A percentile compares a stretch with the other conserved stretches of the same genome.
Conservation (phyloP, 2,888 invertebrate genomes). For the Trilocha varians region DNA sequence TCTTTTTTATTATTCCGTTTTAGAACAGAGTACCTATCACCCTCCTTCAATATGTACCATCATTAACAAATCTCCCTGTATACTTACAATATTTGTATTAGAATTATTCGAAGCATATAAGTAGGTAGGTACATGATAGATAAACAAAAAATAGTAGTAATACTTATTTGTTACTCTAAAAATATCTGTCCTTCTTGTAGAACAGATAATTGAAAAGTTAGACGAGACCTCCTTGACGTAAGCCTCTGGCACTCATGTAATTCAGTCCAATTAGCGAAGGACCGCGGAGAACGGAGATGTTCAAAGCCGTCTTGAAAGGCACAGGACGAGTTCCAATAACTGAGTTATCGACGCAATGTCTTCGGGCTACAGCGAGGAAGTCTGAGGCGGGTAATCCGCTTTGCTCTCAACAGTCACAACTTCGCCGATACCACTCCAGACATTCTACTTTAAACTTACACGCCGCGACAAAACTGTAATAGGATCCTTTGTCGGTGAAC, state of each 20-base stretch:
- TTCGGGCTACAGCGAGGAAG: constrained; percentile 27
- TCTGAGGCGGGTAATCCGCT: constrained; percentile 42
- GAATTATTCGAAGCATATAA: no score
- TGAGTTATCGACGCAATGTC: constrained; percentile 41
- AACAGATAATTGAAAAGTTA: background rate
- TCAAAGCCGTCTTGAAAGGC: background rate
- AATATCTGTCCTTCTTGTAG: background rate
- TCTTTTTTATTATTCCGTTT: no score
- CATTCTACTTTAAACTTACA: constrained; percentile 48
- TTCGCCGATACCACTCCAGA: constrained; percentile 48
- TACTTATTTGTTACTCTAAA: background rate
- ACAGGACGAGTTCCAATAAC: constrained; percentile 32
- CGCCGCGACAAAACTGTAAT: constrained; percentile 46
- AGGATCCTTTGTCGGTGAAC: constrained; percentile 37
- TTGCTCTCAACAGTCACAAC: constrained; percentile 41
- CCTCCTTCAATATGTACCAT: no score
- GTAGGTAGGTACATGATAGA: no score
- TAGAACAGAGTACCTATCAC: no score
- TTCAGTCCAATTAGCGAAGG: constrained; percentile 11
- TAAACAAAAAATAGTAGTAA: no score
- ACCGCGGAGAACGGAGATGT: constrained; percentile 10
- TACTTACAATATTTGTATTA: no score
- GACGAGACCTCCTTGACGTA: background rate
- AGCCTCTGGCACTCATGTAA: constrained; percentile 13
- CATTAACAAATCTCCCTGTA: no score